Evolutionary conservation across 2,888 invertebrate genomes (phyloP), one percentile per base, ranked within the genome.

Genomic region (Ernsta delagoae): DNA sequence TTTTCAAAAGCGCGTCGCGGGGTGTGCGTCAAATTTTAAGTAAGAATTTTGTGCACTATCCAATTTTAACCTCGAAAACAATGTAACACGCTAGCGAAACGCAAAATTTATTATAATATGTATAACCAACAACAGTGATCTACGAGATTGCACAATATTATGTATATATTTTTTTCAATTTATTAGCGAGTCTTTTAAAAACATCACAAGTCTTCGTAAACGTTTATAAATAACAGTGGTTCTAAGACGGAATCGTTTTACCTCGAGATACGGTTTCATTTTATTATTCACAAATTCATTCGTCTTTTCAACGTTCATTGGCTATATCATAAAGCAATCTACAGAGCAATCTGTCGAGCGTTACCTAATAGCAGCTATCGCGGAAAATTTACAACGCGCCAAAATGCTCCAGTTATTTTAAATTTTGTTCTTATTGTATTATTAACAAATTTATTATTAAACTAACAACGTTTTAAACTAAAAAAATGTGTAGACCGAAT

Each of bases 181-280:
- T 59, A 59, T 54, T 70, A 71, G 75, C 71, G 74, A 75, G 73
- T 81, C 81, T 79, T 87, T 86, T 82, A 80, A 85, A 86, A 87
- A 88, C 83, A 85, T 85, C 87, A 79, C 87, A 86, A 86, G 84
- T 78, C 72, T 72, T 76, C 41, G 65, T 61, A 65, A 59, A 67
- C 59, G 41, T 50, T 43, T 12, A 67, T 61, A n/a, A 39, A 9
- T 41, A n/a, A 57, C 63, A 59, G 57, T 68, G 68, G 68, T 68
- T 68, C 68, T 68, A 56, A 48, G 56, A 62, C 68, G 62, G 68
- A 34, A 41, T 57, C 39, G 7, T 41, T 50, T 34, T 5, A 54
- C 5, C 12, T 12, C 48, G 48, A 48, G 12, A 48, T n/a, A 48
- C 45, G 3, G n/a, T 45, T 12, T 48, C 8, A 8, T 7, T 50